Evolutionary conservation across 1,140 invertebrate genomes (phyloP).

Genomic region (Ruditapes philippinarum): DNA sequence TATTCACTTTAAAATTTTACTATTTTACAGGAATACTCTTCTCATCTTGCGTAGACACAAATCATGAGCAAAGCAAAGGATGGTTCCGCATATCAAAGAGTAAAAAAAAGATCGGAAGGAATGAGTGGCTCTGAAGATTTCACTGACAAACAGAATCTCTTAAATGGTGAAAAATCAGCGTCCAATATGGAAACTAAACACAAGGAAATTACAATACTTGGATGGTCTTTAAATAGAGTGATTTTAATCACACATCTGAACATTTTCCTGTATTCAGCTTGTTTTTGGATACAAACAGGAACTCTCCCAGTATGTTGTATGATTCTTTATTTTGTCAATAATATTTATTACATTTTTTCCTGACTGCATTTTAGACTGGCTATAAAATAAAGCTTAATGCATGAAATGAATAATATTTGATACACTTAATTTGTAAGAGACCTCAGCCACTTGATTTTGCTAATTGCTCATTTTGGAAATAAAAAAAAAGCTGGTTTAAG

Average conservation of each 20-base stretch:
- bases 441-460: too few species aligned
- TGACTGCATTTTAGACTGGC: too few species aligned
- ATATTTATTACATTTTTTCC: too few species aligned
- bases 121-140: background rate
- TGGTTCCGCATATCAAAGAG: background rate
- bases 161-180: background rate
- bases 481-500: too few species aligned
- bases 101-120: background rate
- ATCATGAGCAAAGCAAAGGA: background rate
- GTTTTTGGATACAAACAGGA: slow-evolving; percentile 84
- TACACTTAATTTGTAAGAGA: too few species aligned
- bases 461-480: too few species aligned
- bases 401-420: too few species aligned
- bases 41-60: background rate
- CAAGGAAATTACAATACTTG: background rate
- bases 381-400: too few species aligned
- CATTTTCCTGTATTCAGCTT: slow-evolving; percentile 83
- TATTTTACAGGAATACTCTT: background rate
- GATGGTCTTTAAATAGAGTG: slow-evolving; percentile 66
- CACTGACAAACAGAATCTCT: background rate
- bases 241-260: slow-evolving; percentile 81
- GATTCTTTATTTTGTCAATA: too few species aligned
- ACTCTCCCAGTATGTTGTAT: slow-evolving; percentile 79
- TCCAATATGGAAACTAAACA: background rate
- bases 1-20: background rate